These are phyloP conservation scores for Porites lutea DNA, from an alignment of 64 coral and sea anemone genomes.

Conservation along the genomic window DNA sequence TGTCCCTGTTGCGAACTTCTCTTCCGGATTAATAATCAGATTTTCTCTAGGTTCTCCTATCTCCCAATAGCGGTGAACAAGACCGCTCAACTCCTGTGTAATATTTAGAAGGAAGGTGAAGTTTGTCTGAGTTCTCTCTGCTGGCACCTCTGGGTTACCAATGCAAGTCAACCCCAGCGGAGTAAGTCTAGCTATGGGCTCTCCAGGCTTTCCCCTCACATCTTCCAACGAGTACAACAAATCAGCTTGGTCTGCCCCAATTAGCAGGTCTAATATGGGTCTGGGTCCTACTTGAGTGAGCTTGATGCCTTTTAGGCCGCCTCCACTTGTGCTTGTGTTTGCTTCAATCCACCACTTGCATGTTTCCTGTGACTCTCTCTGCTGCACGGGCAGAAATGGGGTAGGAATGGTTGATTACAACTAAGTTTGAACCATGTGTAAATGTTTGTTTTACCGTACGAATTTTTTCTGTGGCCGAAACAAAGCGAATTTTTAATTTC, in stretches of 20 bases:
- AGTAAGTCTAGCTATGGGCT: slow-evolving; percentile 75
- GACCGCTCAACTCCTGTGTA: slow-evolving; percentile 31
- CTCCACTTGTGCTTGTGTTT: slow-evolving; percentile 47
- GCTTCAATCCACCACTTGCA: slow-evolving; percentile 66
- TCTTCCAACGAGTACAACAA: slow-evolving; percentile 59
- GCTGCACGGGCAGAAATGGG: slow-evolving; percentile 30
- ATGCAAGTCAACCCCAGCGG: slow-evolving; percentile 84
- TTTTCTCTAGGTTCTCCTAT: slow-evolving; percentile 56
- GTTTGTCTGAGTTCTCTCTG: slow-evolving; percentile 14
- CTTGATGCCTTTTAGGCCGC: slow-evolving; percentile 28
- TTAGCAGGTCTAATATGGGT: slow-evolving; percentile 62
- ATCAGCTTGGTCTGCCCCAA: slow-evolving; percentile 68
- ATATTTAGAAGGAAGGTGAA: slow-evolving; percentile 50
- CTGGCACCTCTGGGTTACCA: slow-evolving; percentile 14
- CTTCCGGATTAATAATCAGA: slow-evolving; percentile 53
- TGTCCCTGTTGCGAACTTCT: slow-evolving; percentile 34
- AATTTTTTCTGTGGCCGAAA: too few species aligned
- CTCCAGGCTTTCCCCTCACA: slow-evolving; percentile 50
- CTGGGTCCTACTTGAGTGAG: slow-evolving; percentile 43
- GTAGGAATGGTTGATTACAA: too few species aligned
- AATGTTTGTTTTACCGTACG: too few species aligned
- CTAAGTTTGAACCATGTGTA: too few species aligned
- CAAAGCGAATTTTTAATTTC: too few species aligned
- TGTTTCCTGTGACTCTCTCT: slow-evolving; percentile 57
- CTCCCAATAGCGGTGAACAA: slow-evolving; percentile 69